Evolutionary conservation across 1,140 invertebrate species (phyloP), one percentile per base, ranked within the genome.

Genomic region (Drosophila kurseongensis): DNA sequence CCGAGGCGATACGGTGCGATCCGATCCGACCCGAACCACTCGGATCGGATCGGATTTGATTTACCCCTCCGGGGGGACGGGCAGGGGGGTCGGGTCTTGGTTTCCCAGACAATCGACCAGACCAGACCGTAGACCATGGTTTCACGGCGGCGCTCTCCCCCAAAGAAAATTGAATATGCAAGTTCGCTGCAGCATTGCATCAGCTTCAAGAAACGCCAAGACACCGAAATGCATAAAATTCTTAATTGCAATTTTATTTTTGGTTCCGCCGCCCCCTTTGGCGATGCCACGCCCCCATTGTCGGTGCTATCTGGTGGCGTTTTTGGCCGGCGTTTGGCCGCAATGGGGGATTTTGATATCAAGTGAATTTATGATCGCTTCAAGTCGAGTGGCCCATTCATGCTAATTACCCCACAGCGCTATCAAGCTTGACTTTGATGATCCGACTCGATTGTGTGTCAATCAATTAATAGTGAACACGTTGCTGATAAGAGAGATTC

Each of bases 141-240:
- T 61, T 50, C 66, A 80, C 45, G 75, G 57, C 45, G 60, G 57
- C 45, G 60, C 57, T 61, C 61, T 50, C 48, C 13, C 52, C 61
- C 55, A 55, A 59, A 86, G 81, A 81, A 66, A 73, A 71, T 35
- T 75, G 80, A 65, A 82, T 85, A 66, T 89, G 80, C 63, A 88
- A 78, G 65, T 55, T 36, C 51, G 23, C 55, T 40, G 48, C 36
- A 65, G 27, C 72, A 88, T 88, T 88, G 84, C 84, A 88, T 88
- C 84, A 88, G 84, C 84, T 68, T 60, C 72, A 63, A 67, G 78
- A 66, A 55, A 40, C 57, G 60, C 23, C 47, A 61, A 51, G 48
- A 14, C 48, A 35, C 48, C 48, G 29, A 50, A 47, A 35, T 65
- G 73, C 74, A 76, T 42, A 75, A 75, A 69, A 60, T 60, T 68